A percentile compares a stretch with the other conserved stretches of the same genome.
These are phyloP conservation scores for Tragelaphus buxtoni DNA, from an alignment of 2,113 vertebrate species.

Conservation along the genomic window DNA sequence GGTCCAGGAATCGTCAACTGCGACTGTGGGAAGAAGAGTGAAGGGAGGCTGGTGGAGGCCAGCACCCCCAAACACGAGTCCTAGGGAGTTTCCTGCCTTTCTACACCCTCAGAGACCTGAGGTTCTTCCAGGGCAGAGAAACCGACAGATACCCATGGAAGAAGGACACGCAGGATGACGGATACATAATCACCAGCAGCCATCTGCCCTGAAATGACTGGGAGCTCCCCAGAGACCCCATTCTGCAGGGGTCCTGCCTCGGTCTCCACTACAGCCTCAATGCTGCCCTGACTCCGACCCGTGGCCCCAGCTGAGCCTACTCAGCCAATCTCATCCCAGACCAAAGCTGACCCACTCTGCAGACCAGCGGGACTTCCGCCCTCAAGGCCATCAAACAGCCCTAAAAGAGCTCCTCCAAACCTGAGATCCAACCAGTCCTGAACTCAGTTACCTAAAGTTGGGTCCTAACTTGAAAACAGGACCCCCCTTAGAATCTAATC, in stretches of 20 bases:
- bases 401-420: background rate
- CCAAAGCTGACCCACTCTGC: background rate
- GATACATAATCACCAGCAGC: background rate
- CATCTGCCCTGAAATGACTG: background rate
- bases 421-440: background rate
- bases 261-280: background rate
- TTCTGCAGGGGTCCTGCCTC: background rate
- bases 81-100: background rate
- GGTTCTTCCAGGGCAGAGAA: background rate
- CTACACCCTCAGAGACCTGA: background rate
- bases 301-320: background rate
- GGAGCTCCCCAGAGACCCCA: background rate
- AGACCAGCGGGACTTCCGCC: rapidly evolving
- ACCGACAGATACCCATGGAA: background rate
- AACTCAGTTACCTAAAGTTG: background rate
- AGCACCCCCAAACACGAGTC: background rate
- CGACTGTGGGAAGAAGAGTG: background rate
- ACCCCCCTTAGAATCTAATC: background rate
- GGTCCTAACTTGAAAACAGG: background rate
- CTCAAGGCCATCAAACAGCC: background rate
- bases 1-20: background rate
- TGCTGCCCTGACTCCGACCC: no score
- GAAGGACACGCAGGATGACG: rapidly evolving
- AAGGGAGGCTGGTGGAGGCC: no score
- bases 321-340: background rate